Evolutionary conservation across 53 echinoderm and acorn worm genomes (phyloP).

Genomic region (Henricia sp.): DNA sequence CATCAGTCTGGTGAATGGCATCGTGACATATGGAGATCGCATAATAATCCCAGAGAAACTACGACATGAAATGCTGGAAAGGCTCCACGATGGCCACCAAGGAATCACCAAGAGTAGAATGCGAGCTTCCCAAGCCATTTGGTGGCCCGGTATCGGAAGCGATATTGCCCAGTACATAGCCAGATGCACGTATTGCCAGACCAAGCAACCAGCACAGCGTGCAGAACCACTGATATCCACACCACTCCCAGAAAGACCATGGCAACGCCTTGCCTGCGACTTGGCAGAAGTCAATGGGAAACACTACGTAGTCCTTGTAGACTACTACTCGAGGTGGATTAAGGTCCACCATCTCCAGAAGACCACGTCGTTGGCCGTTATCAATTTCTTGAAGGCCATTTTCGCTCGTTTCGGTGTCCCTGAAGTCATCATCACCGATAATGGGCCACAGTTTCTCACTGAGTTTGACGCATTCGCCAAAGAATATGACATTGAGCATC

Average conservation of each 20-base stretch:
- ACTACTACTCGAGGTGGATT: slow-evolving; percentile 47
- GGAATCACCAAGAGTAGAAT: slow-evolving; percentile 45
- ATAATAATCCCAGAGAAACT: neutral
- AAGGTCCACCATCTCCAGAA: slow-evolving; percentile 28
- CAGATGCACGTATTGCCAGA: slow-evolving; percentile 6
- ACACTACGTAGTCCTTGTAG: slow-evolving; percentile 37
- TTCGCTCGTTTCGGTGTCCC: slow-evolving; percentile 11
- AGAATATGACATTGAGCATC: slow-evolving; percentile 21
- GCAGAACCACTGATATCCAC: slow-evolving; percentile 42
- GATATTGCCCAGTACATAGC: slow-evolving; percentile 22
- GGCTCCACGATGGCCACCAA: slow-evolving; percentile 25
- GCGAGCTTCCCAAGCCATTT: slow-evolving; percentile 40
- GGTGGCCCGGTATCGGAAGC: slow-evolving; percentile 49
- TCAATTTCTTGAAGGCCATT: slow-evolving; percentile 13
- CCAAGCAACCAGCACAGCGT: slow-evolving; percentile 34
- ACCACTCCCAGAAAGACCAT: slow-evolving; percentile 40
- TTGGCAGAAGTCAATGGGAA: slow-evolving; percentile 33
- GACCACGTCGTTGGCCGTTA: slow-evolving; percentile 3
- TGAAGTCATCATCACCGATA: neutral
- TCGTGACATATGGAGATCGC: slow-evolving; percentile 42
- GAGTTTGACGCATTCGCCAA: neutral
- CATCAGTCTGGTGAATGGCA: neutral
- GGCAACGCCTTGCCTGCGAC: slow-evolving; percentile 37
- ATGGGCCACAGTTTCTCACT: neutral
- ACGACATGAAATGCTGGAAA: neutral